These are phyloP conservation scores for Polyodon spathula DNA, from an alignment of 2,113 vertebrate species.

Conservation along the genomic window DNA sequence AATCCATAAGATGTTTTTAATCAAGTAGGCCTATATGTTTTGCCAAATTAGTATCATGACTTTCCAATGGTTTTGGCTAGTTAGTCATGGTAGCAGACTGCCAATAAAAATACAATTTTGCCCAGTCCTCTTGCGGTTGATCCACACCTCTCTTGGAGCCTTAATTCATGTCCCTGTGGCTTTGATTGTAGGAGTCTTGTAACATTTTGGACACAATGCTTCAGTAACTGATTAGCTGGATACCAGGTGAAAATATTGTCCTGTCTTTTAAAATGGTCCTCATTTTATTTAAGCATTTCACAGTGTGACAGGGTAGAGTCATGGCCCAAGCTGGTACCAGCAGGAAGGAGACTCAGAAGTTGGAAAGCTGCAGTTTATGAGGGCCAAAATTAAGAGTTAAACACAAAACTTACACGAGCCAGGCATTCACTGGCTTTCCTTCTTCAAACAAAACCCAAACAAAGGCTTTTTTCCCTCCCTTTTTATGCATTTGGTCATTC, in stretches of 20 bases:
- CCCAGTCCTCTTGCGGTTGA: slow-evolving; percentile 48
- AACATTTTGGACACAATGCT: slow-evolving; percentile 5
- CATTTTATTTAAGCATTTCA: no score
- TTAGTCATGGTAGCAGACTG: slow-evolving; percentile 36
- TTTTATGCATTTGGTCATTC: no score
- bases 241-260: slow-evolving; percentile 12
- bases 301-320: no score
- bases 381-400: no score
- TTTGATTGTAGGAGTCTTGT: slow-evolving; percentile 38
- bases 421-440: no score
- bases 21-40: slow-evolving; percentile 37
- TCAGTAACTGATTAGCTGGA: slow-evolving; percentile 17
- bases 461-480: no score
- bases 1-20: slow-evolving; percentile 54
- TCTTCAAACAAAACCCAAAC: no score
- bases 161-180: slow-evolving; percentile 46
- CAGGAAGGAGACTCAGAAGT: no score
- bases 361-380: no score
- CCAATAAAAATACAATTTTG: slow-evolving; percentile 55
- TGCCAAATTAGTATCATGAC: slow-evolving; percentile 50
- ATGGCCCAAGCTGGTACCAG: no score
- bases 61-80: slow-evolving; percentile 52
- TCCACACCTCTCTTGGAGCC: slow-evolving; percentile 49
- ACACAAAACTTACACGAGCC: no score
- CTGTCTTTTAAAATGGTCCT: no score